Conservation (phyloP, 1,140 invertebrate species). For the Temnothorax nylanderi region DNA sequence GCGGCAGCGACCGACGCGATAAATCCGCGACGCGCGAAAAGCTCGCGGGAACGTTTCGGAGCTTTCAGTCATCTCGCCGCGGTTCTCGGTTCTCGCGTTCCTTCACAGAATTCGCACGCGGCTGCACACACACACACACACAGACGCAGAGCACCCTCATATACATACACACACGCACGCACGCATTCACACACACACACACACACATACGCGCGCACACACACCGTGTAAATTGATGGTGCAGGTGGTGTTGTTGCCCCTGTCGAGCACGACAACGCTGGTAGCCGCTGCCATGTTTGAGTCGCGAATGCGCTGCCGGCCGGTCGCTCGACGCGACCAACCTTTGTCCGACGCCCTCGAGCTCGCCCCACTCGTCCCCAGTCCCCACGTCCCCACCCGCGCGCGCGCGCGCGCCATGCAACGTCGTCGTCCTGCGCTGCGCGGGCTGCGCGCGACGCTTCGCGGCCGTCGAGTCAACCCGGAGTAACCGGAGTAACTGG, state of each 20-base stretch:
- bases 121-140: not conserved
- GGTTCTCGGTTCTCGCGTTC: not conserved
- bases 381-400: slow-evolving; percentile 65
- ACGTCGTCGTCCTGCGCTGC: not conserved
- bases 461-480: not conserved
- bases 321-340: slow-evolving; percentile 72
- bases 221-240: slow-evolving; percentile 97
- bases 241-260: slow-evolving; percentile 97
- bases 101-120: not conserved
- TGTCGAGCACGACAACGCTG: slow-evolving; percentile 96
- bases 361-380: not conserved
- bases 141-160: not conserved
- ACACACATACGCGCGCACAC: slow-evolving; percentile 74
- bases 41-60: not conserved
- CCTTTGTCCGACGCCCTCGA: slow-evolving; percentile 80
- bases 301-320: slow-evolving; percentile 82
- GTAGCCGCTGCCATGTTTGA: slow-evolving; percentile 93
- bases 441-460: not conserved
- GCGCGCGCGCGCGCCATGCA: not conserved
- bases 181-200: not conserved
- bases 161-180: slow-evolving; percentile 7
- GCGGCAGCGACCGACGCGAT: not conserved
- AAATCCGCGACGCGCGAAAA: not conserved
- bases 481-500: not conserved
- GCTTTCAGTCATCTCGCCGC: slow-evolving; percentile 12